These are phyloP conservation scores for Platysteira castanea DNA, from an alignment of 2,113 vertebrate genomes.

Conservation along the genomic window DNA sequence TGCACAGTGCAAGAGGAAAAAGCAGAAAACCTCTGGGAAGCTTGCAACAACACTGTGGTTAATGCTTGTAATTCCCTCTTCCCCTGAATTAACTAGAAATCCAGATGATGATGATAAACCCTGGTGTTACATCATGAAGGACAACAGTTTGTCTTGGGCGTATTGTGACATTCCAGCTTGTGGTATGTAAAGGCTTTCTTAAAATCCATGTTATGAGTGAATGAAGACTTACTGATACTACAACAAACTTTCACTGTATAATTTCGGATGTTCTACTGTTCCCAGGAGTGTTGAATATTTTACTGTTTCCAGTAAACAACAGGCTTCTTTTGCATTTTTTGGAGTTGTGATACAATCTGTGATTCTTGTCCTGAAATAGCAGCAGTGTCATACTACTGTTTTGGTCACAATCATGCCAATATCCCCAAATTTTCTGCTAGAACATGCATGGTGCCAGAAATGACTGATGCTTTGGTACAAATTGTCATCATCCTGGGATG, in stretches of 20 bases:
- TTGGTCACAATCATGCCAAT: neutral
- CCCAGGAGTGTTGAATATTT: neutral
- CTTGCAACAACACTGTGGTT: neutral
- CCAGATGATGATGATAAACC: slow-evolving; percentile 85
- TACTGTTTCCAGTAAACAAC: neutral
- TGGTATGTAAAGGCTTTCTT: slow-evolving; percentile 51
- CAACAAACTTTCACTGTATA: neutral
- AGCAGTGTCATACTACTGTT: neutral
- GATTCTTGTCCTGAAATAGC: neutral
- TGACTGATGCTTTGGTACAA: neutral
- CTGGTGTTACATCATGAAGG: slow-evolving; percentile 88
- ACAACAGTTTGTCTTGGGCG: slow-evolving; percentile 85
- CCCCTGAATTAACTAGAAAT: slow-evolving; percentile 75
- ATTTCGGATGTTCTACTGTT: neutral
- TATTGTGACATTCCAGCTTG: slow-evolving; percentile 82
- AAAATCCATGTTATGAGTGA: neutral
- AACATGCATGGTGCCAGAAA: neutral
- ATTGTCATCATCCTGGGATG: neutral
- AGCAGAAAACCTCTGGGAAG: neutral
- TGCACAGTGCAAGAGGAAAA: neutral
- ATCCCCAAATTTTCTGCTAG: neutral
- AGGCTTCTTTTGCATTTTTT: neutral
- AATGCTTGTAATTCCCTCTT: neutral
- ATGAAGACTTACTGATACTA: neutral
- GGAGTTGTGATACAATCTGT: neutral